A percentile compares a stretch with the other conserved stretches of the same genome.
These are phyloP conservation scores for Lasioglossum malachurum DNA, from an alignment of 2,888 invertebrate species.

Conservation along the genomic window DNA sequence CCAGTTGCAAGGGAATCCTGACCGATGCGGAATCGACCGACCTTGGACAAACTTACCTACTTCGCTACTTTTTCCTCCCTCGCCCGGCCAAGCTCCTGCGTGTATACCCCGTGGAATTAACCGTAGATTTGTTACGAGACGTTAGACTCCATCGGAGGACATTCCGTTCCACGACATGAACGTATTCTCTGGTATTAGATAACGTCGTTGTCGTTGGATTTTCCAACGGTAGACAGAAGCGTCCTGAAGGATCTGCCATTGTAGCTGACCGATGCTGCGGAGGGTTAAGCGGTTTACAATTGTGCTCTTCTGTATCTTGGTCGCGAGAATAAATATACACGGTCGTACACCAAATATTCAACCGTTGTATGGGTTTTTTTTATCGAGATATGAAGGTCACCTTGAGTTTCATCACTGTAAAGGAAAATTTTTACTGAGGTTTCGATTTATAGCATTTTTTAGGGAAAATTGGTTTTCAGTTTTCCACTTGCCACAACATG, in stretches of 20 bases:
- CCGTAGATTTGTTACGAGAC: conserved; percentile 52
- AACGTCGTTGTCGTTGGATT: conserved; percentile 54
- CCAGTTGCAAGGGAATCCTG: neutral
- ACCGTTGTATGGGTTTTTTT: too few species aligned
- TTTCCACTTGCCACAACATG: too few species aligned
- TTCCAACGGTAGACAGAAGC: conserved; percentile 30
- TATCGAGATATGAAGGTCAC: too few species aligned
- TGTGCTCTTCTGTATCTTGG: neutral
- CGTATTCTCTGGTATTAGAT: conserved; percentile 57
- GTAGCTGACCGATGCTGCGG: neutral
- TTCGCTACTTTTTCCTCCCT: conserved; percentile 14
- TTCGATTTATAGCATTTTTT: too few species aligned
- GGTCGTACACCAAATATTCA: neutral
- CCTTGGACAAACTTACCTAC: conserved; percentile 10
- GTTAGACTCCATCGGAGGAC: neutral
- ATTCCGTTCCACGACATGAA: conserved; percentile 53
- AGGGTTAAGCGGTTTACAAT: neutral
- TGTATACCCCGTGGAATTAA: conserved; percentile 59
- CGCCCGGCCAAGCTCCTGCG: neutral
- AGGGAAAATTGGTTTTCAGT: too few species aligned
- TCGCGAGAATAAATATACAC: neutral
- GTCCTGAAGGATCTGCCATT: conserved; percentile 15
- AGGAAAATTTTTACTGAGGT: too few species aligned
- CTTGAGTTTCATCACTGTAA: too few species aligned
- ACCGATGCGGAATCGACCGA: conserved; percentile 23